Evolutionary conservation across 2,113 vertebrate genomes (phyloP).

Genomic region (Brachirus orientalis): DNA sequence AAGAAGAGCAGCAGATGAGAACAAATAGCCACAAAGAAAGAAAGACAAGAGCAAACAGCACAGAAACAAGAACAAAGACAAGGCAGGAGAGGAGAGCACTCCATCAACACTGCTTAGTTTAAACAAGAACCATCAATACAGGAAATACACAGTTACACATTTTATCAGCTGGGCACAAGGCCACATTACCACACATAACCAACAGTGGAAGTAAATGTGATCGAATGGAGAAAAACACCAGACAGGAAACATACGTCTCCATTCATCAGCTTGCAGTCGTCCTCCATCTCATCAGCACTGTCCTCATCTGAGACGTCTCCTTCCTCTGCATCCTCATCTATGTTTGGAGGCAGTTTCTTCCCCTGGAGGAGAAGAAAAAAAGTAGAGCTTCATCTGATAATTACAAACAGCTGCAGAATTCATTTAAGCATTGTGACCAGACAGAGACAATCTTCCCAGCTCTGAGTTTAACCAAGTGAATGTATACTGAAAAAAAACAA

Average conservation of each 20-base stretch:
- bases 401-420: not conserved
- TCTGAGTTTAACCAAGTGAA: not conserved
- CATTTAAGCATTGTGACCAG: not conserved
- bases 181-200: not conserved
- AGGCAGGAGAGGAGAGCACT: slow-evolving; percentile 1
- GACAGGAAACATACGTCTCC: slow-evolving; percentile 88
- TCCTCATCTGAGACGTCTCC: slow-evolving; percentile 98
- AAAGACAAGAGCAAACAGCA: slow-evolving; percentile 22
- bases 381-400: not conserved
- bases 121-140: slow-evolving; percentile 14
- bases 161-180: not conserved
- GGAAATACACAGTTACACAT: slow-evolving; percentile 14
- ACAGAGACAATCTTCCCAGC: not conserved
- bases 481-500: not conserved
- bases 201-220: not conserved
- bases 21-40: slow-evolving; percentile 16
- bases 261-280: slow-evolving; percentile 95
- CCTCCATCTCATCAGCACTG: slow-evolving; percentile 97
- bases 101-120: not conserved
- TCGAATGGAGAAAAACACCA: not conserved
- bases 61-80: slow-evolving; percentile 6
- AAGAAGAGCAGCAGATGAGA: slow-evolving; percentile 53
- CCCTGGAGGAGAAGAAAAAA: slow-evolving; percentile 79
- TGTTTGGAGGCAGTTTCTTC: slow-evolving; percentile 94
- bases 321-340: slow-evolving; percentile 93